Evolutionary conservation across 2,113 vertebrate genomes (phyloP).

Genomic region (Pluvialis apricaria): DNA sequence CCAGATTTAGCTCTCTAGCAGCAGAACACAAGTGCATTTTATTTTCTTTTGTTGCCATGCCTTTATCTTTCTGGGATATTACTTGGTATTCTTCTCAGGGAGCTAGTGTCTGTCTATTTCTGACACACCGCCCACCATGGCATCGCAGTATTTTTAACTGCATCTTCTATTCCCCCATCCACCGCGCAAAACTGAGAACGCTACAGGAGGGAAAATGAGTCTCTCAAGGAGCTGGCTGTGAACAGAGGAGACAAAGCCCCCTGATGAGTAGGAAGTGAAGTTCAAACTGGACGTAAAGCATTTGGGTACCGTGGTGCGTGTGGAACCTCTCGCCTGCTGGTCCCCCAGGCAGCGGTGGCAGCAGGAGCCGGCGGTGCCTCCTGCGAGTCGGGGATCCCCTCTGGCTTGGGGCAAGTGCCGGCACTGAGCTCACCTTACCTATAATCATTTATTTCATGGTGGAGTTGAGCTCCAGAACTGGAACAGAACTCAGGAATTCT

Average conservation of each 20-base stretch:
- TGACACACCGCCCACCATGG: conserved; percentile 45
- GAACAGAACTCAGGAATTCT: not conserved
- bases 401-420: not conserved
- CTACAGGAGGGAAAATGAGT: not conserved
- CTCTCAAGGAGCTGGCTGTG: not conserved
- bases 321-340: not conserved
- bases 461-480: not conserved
- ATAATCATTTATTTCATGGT: not conserved
- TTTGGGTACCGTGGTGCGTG: not conserved
- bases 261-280: not conserved
- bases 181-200: not conserved
- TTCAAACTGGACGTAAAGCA: not conserved
- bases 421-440: not conserved
- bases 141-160: conserved; percentile 53
- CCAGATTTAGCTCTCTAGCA: not conserved
- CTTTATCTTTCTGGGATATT: conserved; percentile 24
- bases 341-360: not conserved
- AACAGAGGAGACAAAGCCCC: not conserved
- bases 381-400: not conserved
- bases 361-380: not conserved
- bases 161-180: conserved; percentile 27
- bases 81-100: conserved; percentile 29
- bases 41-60: conserved; percentile 31
- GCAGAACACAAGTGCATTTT: not conserved
- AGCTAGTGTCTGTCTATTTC: conserved; percentile 63